These are phyloP conservation scores for Drosophila borealis DNA, from an alignment of 2,888 invertebrate species.

Conservation along the genomic window DNA sequence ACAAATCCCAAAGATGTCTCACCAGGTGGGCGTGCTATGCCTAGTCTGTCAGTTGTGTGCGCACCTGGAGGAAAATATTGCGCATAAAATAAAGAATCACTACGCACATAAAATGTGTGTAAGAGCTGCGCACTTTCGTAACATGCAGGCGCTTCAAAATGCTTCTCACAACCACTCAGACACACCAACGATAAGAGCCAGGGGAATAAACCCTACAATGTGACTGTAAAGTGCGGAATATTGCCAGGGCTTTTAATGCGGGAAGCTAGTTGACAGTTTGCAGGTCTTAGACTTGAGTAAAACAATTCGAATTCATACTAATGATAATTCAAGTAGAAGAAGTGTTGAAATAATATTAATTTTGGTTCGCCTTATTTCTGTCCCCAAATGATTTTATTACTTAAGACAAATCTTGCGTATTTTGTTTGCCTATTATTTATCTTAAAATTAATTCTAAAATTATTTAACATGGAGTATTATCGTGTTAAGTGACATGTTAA, in stretches of 20 bases:
- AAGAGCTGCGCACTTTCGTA: neutral
- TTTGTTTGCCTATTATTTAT: too few species aligned
- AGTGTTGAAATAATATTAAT: too few species aligned
- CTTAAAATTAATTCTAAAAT: too few species aligned
- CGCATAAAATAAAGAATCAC: slow-evolving; percentile 28
- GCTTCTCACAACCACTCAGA: slow-evolving; percentile 8
- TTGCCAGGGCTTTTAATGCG: neutral
- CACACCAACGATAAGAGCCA: slow-evolving; percentile 8
- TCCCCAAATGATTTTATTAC: too few species aligned
- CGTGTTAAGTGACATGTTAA: too few species aligned
- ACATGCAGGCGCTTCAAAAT: slow-evolving; percentile 3
- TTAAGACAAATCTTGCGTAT: too few species aligned
- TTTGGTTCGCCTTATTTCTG: too few species aligned
- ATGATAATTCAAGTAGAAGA: too few species aligned
- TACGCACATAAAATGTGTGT: slow-evolving; percentile 11
- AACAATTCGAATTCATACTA: too few species aligned
- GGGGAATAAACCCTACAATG: slow-evolving; percentile 39
- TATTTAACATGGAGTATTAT: too few species aligned
- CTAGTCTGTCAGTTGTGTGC: slow-evolving; percentile 7
- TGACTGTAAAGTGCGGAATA: slow-evolving; percentile 28
- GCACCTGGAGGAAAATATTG: slow-evolving; percentile 8
- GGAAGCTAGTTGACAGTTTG: neutral
- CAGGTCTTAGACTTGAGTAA: too few species aligned
- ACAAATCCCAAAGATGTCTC: neutral
- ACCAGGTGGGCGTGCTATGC: slow-evolving; percentile 4